Evolutionary conservation across 2,888 invertebrate genomes (phyloP).

Genomic region (Conops quadrifasciatus): DNA sequence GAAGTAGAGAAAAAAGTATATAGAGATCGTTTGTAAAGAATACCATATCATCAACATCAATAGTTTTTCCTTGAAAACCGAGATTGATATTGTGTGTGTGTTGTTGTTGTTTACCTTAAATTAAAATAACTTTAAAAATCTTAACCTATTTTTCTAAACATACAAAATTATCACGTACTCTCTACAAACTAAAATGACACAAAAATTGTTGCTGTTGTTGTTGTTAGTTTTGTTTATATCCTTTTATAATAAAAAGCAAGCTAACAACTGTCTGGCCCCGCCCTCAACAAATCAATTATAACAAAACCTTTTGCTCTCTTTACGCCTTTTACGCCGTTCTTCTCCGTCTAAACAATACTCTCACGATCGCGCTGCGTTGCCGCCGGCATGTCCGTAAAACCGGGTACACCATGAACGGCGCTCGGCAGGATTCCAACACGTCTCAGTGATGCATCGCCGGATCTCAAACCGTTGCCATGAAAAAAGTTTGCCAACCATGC

Average conservation of each 20-base stretch:
- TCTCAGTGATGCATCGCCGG: conserved; percentile 66
- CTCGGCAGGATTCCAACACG: conserved; percentile 60
- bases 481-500: conserved; percentile 80
- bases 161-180: conserved; percentile 6
- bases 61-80: no score
- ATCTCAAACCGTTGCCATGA: conserved; percentile 75
- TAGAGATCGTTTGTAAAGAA: no score
- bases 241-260: conserved; percentile 5
- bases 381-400: conserved; percentile 59
- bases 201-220: conserved; percentile 3
- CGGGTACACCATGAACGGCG: conserved; percentile 58
- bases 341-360: conserved; percentile 60
- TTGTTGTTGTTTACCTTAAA: not conserved
- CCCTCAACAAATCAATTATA: not conserved
- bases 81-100: no score
- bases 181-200: conserved; percentile 20
- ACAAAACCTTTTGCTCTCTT: not conserved
- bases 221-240: conserved; percentile 7
- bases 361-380: conserved; percentile 54
- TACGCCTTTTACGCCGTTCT: no score
- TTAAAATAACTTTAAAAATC: conserved; percentile 1
- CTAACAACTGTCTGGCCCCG: not conserved
- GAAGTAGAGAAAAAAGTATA: no score
- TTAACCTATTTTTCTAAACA: not conserved
- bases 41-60: no score